phyloP scores from a whole-genome alignment of 2,888 invertebrate species.

The Eupithecia exiguata region DNA sequence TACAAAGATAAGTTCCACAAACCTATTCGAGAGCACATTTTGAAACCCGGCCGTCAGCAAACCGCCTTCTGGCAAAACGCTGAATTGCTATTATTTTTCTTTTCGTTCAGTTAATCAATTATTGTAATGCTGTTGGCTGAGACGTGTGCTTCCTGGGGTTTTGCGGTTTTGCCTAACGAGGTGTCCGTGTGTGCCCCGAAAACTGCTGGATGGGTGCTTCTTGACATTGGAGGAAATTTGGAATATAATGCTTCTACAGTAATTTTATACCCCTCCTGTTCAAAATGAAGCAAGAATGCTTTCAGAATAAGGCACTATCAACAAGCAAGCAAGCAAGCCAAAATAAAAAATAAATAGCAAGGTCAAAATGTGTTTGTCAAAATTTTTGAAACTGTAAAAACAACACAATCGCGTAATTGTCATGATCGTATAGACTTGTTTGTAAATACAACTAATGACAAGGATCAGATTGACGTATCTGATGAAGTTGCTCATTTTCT shows the following conservation, averaged over 20 bases:
- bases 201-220: conserved; percentile 3
- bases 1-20: background rate
- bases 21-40: background rate
- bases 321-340: too few relatives aligned
- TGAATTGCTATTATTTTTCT: conserved; percentile 81
- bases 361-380: background rate
- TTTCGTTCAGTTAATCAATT: conserved; percentile 83
- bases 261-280: background rate
- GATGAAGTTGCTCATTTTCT: background rate
- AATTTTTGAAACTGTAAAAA: background rate
- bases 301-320: too few relatives aligned
- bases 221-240: background rate
- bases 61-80: conserved; percentile 71
- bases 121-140: conserved; percentile 80
- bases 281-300: too few relatives aligned
- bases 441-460: background rate
- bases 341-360: too few relatives aligned
- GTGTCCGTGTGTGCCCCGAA: conserved; percentile 17
- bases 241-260: background rate
- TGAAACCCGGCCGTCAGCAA: conserved; percentile 19
- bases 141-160: conserved; percentile 65
- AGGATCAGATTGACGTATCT: background rate
- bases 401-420: background rate
- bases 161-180: conserved; percentile 60
- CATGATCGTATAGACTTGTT: background rate